Evolutionary conservation across 2,888 invertebrate genomes (phyloP).

Genomic region (Aleiodes testaceus): DNA sequence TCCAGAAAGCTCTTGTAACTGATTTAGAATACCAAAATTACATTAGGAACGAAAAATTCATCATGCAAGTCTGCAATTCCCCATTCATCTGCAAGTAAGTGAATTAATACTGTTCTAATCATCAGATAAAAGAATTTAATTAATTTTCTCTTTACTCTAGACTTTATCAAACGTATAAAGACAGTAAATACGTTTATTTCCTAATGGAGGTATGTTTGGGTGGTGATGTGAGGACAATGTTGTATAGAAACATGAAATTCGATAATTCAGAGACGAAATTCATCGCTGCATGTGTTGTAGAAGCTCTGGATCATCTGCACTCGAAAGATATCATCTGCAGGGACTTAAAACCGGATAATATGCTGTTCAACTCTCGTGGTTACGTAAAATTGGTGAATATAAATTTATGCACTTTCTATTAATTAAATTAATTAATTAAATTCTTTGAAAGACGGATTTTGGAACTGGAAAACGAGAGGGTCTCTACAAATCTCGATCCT

Average conservation of each 20-base stretch:
- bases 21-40: slow-evolving; percentile 79
- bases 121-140: not conserved
- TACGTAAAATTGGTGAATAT: slow-evolving; percentile 87
- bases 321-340: slow-evolving; percentile 86
- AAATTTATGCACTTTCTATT: not conserved
- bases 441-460: slow-evolving; percentile 85
- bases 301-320: slow-evolving; percentile 92
- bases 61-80: slow-evolving; percentile 79
- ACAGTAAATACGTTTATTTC: slow-evolving; percentile 93
- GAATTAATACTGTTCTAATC: not conserved
- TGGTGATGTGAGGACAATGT: slow-evolving; percentile 93
- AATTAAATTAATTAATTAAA: not conserved
- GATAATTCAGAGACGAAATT: slow-evolving; percentile 87
- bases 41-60: slow-evolving; percentile 79
- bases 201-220: slow-evolving; percentile 95
- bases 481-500: slow-evolving; percentile 90
- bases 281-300: slow-evolving; percentile 90
- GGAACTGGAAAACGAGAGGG: slow-evolving; percentile 91
- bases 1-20: slow-evolving; percentile 78
- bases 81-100: slow-evolving; percentile 81
- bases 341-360: slow-evolving; percentile 95
- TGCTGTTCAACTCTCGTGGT: slow-evolving; percentile 87
- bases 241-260: slow-evolving; percentile 86
- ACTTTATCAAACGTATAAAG: slow-evolving; percentile 90
- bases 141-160: slow-evolving; percentile 74